phyloP scores from a whole-genome alignment of 30 jellyfish, hydroid and myxozoan species.

The Aurelia sp. region DNA sequence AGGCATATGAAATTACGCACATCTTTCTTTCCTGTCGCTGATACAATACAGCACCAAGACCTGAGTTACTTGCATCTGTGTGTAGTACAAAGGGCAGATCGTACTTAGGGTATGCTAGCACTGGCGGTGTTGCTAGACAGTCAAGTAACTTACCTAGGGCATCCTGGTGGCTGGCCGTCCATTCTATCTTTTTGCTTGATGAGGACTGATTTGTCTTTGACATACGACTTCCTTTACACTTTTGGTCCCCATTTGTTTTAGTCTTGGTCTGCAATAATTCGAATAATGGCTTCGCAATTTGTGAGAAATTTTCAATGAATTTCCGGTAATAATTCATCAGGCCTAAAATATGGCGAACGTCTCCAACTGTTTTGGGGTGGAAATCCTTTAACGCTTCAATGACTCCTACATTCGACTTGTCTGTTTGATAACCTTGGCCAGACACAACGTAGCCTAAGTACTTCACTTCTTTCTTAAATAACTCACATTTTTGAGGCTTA shows the following conservation, averaged over 20 bases:
- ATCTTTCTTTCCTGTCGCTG: slow-evolving; percentile 39
- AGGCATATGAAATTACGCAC: slow-evolving; percentile 46
- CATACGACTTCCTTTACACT: no score
- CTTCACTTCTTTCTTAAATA: no score
- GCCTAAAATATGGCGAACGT: slow-evolving; percentile 39
- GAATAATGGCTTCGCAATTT: slow-evolving; percentile 49
- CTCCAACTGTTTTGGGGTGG: slow-evolving; percentile 38
- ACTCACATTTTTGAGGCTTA: no score
- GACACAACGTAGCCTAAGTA: not conserved
- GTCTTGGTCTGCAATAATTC: slow-evolving; percentile 34
- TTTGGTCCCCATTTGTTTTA: no score
- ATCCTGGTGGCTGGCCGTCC: slow-evolving; percentile 25
- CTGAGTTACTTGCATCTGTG: slow-evolving; percentile 65
- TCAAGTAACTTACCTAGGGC: slow-evolving; percentile 33
- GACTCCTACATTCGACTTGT: slow-evolving; percentile 8
- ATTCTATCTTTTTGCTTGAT: slow-evolving; percentile 31
- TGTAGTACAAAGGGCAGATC: slow-evolving; percentile 35
- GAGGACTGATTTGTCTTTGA: no score
- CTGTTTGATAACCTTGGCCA: slow-evolving; percentile 23
- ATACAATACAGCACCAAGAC: slow-evolving; percentile 28
- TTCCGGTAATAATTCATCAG: slow-evolving; percentile 24
- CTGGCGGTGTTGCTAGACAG: slow-evolving; percentile 29
- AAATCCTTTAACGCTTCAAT: not conserved
- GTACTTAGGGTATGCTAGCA: slow-evolving; percentile 59
- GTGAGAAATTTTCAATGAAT: slow-evolving; percentile 48